Conservation (phyloP, 2,888 invertebrate genomes). For the Macrosiphum euphorbiae region DNA sequence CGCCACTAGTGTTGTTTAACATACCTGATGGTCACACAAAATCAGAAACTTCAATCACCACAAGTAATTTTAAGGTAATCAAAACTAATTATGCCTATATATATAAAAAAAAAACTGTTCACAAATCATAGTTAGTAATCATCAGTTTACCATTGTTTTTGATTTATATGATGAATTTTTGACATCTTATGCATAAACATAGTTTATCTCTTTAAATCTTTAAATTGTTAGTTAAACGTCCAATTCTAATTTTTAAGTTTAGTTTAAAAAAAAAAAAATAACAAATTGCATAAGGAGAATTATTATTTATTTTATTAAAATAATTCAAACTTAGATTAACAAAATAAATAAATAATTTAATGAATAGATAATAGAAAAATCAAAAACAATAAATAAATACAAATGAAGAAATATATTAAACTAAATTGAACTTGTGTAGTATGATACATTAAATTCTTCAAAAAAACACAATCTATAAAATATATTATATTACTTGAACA, state of each 20-base stretch:
- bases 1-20: constrained; percentile 88
- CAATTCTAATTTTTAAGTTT: no score
- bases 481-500: background rate
- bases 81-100: background rate
- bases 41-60: constrained; percentile 72
- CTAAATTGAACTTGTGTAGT: no score
- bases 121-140: background rate
- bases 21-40: constrained; percentile 96
- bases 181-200: background rate
- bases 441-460: no score
- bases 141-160: background rate
- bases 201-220: background rate
- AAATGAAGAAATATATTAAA: no score
- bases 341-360: no score
- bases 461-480: no score
- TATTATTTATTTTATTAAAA: no score
- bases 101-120: background rate
- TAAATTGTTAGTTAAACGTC: no score
- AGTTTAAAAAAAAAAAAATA: constrained; percentile 66
- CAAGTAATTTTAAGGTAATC: constrained; percentile 62
- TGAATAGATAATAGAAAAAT: no score
- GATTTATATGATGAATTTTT: background rate
- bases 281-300: no score
- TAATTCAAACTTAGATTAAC: no score
- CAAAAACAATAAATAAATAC: no score